A percentile compares a stretch with the other conserved stretches of the same genome.
These are phyloP conservation scores for Babyrousa celebensis DNA, from an alignment of 2,797 vertebrate species.

Conservation along the genomic window DNA sequence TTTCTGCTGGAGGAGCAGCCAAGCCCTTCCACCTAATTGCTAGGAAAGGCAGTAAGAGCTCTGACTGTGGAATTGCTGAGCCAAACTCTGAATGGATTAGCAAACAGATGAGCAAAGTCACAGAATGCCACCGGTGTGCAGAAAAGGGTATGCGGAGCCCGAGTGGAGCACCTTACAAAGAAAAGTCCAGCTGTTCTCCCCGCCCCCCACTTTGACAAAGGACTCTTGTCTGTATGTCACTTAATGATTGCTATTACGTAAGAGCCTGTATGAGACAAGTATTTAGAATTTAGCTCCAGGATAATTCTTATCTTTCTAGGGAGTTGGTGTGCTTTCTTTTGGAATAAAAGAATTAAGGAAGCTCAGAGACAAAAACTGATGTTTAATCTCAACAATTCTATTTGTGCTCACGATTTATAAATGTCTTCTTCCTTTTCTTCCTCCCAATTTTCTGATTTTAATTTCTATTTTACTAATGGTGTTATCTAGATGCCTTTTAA, in stretches of 20 bases:
- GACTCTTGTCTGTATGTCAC: neutral
- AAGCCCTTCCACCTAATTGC: neutral
- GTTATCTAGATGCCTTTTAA: neutral
- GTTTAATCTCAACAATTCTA: neutral
- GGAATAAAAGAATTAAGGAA: neutral
- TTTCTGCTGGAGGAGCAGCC: conserved; percentile 26
- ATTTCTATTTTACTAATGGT: neutral
- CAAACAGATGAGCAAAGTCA: neutral
- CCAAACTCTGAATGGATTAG: neutral
- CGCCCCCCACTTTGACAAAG: conserved; percentile 16
- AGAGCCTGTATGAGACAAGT: neutral
- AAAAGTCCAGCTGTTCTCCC: neutral
- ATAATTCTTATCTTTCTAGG: conserved; percentile 23
- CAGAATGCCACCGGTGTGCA: neutral
- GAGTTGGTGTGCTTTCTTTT: neutral
- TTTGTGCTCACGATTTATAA: neutral
- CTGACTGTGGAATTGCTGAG: neutral
- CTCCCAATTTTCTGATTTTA: conserved; percentile 19
- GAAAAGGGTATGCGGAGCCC: neutral
- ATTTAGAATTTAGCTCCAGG: conserved; percentile 1
- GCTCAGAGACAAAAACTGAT: neutral
- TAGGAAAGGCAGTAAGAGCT: neutral
- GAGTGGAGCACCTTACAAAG: neutral
- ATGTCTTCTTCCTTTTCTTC: neutral
- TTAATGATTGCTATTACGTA: neutral